Evolutionary conservation across 2,888 invertebrate genomes (phyloP).

Genomic region (Beris chalybata): DNA sequence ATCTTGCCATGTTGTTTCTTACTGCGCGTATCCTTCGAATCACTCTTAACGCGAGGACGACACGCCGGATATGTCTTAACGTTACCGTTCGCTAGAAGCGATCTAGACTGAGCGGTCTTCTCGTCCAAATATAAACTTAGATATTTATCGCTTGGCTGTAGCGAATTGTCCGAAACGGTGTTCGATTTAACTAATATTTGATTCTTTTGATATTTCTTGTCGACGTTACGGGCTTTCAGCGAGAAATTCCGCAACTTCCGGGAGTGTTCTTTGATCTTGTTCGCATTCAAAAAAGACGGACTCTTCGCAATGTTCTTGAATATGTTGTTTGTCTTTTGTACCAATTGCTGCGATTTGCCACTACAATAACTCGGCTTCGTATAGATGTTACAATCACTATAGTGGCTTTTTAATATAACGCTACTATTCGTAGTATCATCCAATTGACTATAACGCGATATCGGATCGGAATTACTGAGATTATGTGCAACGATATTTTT

Average conservation of each 20-base stretch:
- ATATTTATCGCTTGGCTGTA: conserved; percentile 55
- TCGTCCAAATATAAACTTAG: conserved; percentile 53
- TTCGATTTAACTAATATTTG: conserved; percentile 54
- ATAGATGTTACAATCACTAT: conserved; percentile 53
- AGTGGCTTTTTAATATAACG: conserved; percentile 50
- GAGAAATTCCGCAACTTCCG: conserved; percentile 54
- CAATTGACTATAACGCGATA: conserved; percentile 44
- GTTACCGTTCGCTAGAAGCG: conserved; percentile 51
- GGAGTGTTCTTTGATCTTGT: conserved; percentile 55
- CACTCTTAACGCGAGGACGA: conserved; percentile 53
- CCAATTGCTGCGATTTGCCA: conserved; percentile 46
- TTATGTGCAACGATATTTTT: conserved; percentile 43
- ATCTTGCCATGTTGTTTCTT: conserved; percentile 48
- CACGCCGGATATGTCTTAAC: conserved; percentile 52
- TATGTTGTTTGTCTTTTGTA: conserved; percentile 53
- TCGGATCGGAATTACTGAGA: conserved; percentile 48
- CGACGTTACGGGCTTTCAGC: conserved; percentile 43
- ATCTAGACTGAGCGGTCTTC: conserved; percentile 42
- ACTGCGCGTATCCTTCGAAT: conserved; percentile 47
- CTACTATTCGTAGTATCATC: conserved; percentile 40
- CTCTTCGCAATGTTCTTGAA: conserved; percentile 56
- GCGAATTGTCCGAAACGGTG: conserved; percentile 54
- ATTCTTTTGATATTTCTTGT: conserved; percentile 49
- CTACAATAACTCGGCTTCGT: conserved; percentile 44
- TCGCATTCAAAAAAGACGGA: conserved; percentile 54